Percentiles rank a stretch among this genome's conserved stretches.
These are phyloP conservation scores for Coptodon rendalli DNA, from an alignment of 2,113 vertebrate species.

Conservation along the genomic window DNA sequence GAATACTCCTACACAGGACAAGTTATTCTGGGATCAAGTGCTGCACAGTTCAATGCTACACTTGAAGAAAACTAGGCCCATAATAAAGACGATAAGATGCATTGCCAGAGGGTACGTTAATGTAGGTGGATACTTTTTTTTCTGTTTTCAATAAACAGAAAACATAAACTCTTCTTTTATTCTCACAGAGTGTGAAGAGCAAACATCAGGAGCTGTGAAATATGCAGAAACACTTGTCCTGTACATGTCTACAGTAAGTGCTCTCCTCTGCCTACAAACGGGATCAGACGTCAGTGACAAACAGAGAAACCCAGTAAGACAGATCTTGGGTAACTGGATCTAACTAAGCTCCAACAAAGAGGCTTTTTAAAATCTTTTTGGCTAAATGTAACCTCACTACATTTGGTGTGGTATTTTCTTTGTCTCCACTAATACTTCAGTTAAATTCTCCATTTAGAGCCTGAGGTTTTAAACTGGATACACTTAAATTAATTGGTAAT, in stretches of 20 bases:
- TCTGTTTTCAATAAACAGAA: neutral
- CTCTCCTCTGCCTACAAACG: neutral
- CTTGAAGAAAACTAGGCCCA: neutral
- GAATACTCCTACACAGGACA: neutral
- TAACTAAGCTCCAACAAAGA: neutral
- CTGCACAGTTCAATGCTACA: neutral
- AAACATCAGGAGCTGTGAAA: neutral
- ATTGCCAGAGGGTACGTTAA: neutral
- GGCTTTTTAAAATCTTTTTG: neutral
- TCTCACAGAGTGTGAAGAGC: neutral
- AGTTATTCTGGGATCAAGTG: neutral
- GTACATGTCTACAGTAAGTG: neutral
- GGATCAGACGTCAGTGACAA: neutral
- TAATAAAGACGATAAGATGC: neutral
- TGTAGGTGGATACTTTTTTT: neutral
- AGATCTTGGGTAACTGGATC: rapidly evolving
- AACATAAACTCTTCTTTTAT: neutral
- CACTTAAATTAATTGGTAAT: neutral
- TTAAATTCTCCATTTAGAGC: neutral
- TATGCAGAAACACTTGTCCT: neutral
- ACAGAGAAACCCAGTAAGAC: neutral
- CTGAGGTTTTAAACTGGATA: rapidly evolving
- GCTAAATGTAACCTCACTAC: neutral
- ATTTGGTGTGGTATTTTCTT: neutral
- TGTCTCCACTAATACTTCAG: neutral